Percentiles rank a stretch among this genome's conserved stretches.
phyloP scores from a whole-genome alignment of 2,888 invertebrate species.

The Lepas anatifera region DNA sequence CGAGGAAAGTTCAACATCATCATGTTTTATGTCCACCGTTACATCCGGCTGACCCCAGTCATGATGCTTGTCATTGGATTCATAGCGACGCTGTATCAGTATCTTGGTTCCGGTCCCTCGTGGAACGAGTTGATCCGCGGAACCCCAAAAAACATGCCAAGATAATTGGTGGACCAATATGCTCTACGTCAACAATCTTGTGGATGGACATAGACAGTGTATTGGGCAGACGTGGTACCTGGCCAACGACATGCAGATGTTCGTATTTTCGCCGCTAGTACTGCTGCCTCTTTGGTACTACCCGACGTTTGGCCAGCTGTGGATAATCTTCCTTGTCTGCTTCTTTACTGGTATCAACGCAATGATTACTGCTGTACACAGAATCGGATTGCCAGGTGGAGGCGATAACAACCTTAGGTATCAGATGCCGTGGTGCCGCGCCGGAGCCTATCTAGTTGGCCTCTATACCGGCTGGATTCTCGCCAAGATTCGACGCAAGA shows the following conservation, averaged over 20 bases:
- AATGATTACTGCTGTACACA: too few species aligned
- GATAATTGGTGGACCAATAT: background rate
- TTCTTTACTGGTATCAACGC: too few species aligned
- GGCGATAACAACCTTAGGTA: too few species aligned
- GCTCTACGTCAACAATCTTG: background rate
- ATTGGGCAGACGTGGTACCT: constrained; percentile 13
- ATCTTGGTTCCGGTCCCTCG: background rate
- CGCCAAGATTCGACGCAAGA: too few species aligned
- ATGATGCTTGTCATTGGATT: background rate
- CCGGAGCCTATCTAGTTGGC: too few species aligned
- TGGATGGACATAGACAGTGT: background rate
- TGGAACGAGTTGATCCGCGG: background rate
- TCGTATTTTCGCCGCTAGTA: constrained; percentile 14
- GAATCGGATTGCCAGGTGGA: too few species aligned
- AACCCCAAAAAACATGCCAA: background rate
- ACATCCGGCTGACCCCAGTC: background rate
- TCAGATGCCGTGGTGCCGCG: too few species aligned
- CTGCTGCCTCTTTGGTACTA: background rate
- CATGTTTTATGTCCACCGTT: background rate
- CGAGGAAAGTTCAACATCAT: background rate
- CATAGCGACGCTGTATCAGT: background rate
- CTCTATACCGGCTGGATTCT: too few species aligned
- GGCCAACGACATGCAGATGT: constrained; percentile 19
- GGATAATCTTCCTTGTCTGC: too few species aligned
- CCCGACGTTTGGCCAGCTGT: background rate